These are phyloP conservation scores for Plectropomus leopardus DNA, from an alignment of 2,113 vertebrate genomes.

Conservation along the genomic window DNA sequence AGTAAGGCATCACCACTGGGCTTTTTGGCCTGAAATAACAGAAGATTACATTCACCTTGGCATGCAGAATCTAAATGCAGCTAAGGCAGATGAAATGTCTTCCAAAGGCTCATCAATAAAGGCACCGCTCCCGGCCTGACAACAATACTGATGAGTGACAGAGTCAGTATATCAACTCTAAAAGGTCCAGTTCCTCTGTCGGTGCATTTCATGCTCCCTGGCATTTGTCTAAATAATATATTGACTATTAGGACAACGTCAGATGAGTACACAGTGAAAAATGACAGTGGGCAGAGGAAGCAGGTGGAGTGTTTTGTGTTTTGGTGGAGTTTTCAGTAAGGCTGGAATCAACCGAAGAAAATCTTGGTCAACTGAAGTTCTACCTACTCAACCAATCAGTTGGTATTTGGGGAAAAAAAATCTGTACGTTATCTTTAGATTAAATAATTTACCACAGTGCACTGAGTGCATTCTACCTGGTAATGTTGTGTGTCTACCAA, in stretches of 20 bases:
- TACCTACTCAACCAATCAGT: too few relatives aligned
- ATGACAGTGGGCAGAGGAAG: conserved; percentile 31
- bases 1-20: background rate
- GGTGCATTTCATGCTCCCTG: conserved; percentile 19
- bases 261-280: conserved; percentile 33
- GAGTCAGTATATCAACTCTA: conserved; percentile 34
- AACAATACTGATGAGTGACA: conserved; percentile 46
- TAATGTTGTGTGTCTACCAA: too few relatives aligned
- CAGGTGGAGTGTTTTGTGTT: conserved; percentile 32
- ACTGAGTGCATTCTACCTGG: too few relatives aligned
- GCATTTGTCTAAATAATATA: conserved; percentile 54
- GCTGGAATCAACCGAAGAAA: too few relatives aligned
- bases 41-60: background rate
- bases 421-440: too few relatives aligned
- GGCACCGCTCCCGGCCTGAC: conserved; percentile 20
- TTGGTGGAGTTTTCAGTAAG: too few relatives aligned
- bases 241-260: conserved; percentile 29
- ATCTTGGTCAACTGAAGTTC: too few relatives aligned
- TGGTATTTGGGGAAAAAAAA: too few relatives aligned
- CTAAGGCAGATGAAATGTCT: conserved; percentile 22
- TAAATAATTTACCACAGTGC: too few relatives aligned
- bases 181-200: conserved; percentile 13
- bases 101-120: conserved; percentile 27
- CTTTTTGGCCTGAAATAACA: background rate
- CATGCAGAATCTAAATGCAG: background rate